Conservation (phyloP, 64 coral and sea anemone genomes). For the Acropora yongei region DNA sequence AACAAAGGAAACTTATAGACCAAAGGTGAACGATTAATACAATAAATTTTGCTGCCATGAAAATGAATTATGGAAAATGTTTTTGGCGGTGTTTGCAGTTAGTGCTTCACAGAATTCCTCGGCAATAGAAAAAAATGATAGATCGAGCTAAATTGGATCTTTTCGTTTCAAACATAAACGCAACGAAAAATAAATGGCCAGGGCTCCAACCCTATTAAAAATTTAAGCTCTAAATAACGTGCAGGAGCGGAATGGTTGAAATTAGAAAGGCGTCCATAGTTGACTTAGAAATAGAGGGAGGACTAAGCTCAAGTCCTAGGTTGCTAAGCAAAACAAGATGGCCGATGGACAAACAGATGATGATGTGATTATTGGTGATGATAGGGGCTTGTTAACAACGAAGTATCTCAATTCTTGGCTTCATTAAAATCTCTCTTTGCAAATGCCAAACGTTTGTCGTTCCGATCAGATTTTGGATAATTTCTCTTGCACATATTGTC, state of each 20-base stretch:
- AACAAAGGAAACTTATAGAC: constrained; percentile 23
- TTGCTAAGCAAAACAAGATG: constrained; percentile 48
- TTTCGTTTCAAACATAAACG: neutral
- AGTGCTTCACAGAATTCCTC: neutral
- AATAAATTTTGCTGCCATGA: constrained; percentile 21
- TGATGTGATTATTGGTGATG: constrained; percentile 7
- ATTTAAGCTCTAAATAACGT: neutral
- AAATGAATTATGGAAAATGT: neutral
- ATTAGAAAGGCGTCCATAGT: neutral
- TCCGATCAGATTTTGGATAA: neutral
- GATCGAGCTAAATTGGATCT: neutral
- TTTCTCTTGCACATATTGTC: neutral
- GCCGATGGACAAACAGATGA: neutral
- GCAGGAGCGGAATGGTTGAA: neutral
- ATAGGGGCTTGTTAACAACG: neutral
- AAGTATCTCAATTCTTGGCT: neutral
- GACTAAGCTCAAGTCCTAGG: neutral
- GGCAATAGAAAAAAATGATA: neutral
- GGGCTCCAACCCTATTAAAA: constrained; percentile 9
- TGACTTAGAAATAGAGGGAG: neutral
- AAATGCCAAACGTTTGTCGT: neutral
- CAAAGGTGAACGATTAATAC: neutral
- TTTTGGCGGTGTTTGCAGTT: neutral
- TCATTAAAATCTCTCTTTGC: neutral
- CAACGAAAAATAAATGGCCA: neutral